Evolutionary conservation across 2,888 invertebrate species (phyloP).

Genomic region (Dicyrtomina minuta): DNA sequence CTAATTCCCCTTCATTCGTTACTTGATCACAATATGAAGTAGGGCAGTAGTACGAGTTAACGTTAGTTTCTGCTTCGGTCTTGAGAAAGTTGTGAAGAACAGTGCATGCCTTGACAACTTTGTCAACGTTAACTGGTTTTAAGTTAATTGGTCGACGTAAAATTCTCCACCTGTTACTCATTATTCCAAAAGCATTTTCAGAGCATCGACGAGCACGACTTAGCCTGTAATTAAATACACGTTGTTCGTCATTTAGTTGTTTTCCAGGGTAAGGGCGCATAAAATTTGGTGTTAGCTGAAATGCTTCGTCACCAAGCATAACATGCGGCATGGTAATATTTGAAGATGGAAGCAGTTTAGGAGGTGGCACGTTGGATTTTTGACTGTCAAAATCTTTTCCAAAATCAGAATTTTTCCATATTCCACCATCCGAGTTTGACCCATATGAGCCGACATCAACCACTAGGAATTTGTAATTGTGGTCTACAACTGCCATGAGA

Average conservation of each 20-base stretch:
- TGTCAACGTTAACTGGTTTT: too few species aligned
- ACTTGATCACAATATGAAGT: too few species aligned
- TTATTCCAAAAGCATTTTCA: too few species aligned
- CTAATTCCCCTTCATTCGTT: too few species aligned
- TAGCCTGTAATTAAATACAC: background rate
- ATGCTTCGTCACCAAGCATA: background rate
- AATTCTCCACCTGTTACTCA: too few species aligned
- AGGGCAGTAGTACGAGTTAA: too few species aligned
- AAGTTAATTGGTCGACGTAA: too few species aligned
- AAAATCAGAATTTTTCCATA: background rate
- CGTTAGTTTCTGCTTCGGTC: too few species aligned
- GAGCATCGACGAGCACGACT: too few species aligned
- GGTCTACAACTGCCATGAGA: too few species aligned
- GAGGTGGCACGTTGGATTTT: background rate
- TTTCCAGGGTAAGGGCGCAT: background rate
- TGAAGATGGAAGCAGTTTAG: background rate
- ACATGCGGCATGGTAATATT: background rate
- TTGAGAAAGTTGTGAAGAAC: too few species aligned
- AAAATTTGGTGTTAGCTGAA: background rate
- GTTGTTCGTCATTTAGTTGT: background rate
- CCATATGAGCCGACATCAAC: background rate
- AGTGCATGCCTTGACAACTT: too few species aligned
- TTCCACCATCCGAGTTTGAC: background rate
- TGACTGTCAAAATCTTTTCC: background rate
- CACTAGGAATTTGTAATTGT: background rate